A percentile compares a stretch with the other conserved stretches of the same genome.
These are phyloP conservation scores for Macrotrachela quadricornifera DNA, from an alignment of 1,140 invertebrate species.

Conservation along the genomic window DNA sequence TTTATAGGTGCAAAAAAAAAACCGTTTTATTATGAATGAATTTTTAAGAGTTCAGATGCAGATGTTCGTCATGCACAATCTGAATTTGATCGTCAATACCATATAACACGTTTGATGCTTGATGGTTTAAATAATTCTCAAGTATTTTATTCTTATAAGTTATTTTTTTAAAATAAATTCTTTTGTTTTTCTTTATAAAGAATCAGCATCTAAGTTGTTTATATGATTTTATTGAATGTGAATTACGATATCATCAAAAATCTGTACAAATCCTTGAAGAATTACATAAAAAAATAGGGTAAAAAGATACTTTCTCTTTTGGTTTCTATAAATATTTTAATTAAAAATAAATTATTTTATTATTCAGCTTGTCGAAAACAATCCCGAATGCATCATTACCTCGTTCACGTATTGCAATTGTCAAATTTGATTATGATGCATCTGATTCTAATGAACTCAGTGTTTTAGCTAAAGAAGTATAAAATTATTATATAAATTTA, in stretches of 20 bases:
- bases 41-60: conserved; percentile 2
- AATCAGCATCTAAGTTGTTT: conserved; percentile 9
- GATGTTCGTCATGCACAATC: conserved; percentile 42
- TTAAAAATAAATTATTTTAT: too few relatives aligned
- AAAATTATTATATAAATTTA: too few relatives aligned
- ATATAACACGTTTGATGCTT: conserved; percentile 67
- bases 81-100: conserved; percentile 75
- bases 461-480: conserved; percentile 4
- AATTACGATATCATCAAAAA: conserved; percentile 1
- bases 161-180: background rate
- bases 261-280: conserved; percentile 1
- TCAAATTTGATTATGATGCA: conserved; percentile 3
- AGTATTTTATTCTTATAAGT: conserved; percentile 19
- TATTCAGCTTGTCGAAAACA: too few relatives aligned
- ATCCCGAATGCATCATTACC: too few relatives aligned
- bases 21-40: too few relatives aligned
- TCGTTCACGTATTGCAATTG: background rate
- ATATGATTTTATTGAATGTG: conserved; percentile 5
- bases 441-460: conserved; percentile 5
- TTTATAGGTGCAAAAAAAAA: too few relatives aligned
- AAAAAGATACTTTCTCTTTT: too few relatives aligned
- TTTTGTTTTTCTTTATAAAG: background rate
- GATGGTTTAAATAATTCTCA: conserved; percentile 60
- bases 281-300: conserved; percentile 1
- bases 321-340: too few relatives aligned